A percentile compares a stretch with the other conserved stretches of the same genome.
phyloP scores from a whole-genome alignment of 2,797 vertebrate genomes.

The Pipistrellus nathusii region DNA sequence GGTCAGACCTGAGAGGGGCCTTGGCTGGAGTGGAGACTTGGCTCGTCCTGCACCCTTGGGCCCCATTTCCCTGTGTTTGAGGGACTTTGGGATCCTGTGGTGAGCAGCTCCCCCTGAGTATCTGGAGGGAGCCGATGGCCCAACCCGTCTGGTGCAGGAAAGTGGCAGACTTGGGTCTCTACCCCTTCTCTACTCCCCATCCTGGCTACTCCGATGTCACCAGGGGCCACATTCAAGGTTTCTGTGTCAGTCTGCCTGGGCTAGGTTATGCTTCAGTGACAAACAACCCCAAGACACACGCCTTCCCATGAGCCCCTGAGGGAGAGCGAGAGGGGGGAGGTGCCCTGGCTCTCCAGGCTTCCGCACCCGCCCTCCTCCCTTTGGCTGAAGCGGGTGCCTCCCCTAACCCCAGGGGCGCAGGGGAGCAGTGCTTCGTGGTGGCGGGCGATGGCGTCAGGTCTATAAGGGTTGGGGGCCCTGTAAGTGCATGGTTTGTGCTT shows the following conservation, averaged over 20 bases:
- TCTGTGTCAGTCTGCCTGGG: rapidly evolving
- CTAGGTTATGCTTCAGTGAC: not conserved
- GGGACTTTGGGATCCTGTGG: not conserved
- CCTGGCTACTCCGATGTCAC: not conserved
- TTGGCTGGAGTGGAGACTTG: not conserved
- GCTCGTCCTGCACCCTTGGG: too few relatives aligned
- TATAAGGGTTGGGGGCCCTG: not conserved
- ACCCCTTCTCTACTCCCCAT: not conserved
- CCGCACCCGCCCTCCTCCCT: not conserved
- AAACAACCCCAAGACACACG: not conserved
- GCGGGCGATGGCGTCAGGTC: not conserved
- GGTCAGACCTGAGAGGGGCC: not conserved
- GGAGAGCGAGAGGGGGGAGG: not conserved
- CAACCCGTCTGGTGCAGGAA: not conserved
- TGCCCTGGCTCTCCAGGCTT: not conserved
- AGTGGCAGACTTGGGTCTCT: too few relatives aligned
- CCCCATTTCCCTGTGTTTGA: not conserved
- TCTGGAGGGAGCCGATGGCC: not conserved
- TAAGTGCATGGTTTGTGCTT: not conserved
- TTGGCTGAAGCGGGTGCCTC: not conserved
- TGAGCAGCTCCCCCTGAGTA: not conserved
- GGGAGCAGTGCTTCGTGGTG: not conserved
- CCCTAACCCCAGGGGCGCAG: not conserved
- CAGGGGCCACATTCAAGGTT: not conserved
- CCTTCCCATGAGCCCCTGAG: not conserved